Evolutionary conservation across 2,113 vertebrate genomes (phyloP), one percentile per base, ranked within the genome.

Genomic region (Colaptes auratus): DNA sequence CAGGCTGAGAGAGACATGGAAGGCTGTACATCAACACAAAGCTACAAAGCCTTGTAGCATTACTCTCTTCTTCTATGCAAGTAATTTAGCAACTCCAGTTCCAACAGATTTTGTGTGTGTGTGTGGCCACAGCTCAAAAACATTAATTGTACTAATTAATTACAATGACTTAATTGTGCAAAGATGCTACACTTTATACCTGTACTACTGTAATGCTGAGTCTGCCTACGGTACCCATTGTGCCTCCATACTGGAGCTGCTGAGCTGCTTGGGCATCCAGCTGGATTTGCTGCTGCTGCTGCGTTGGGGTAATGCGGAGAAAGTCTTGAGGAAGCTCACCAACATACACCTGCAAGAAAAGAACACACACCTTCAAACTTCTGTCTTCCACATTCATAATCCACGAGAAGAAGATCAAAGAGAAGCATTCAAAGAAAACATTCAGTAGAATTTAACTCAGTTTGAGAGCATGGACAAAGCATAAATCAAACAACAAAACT

Each of bases 171-270:
- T 48, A 59, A 59, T 17, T 60, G 42, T 59, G 77, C 15, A 71
- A 72, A 76, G 52, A 61, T 10, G 6, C 36, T 35, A 36, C 13
- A 35, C 71, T 19, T 53, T 77, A 60, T 97, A 99, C 99, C 99
- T 99, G 99, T n/a, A 99, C 99, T 74, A 99, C 99, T 0, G 99
- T 99, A 95, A 99, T 98, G 97, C 98, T 99, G 86, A 99, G 98
- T 31, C 99, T 98, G 50, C 99, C 99, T 16, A 99, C 98, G 0
- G 99, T 98, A 59, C 98, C 98, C 61, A 99, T 85, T 3, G 98
- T 80, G 36, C 98, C 98, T 63, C 98, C 99, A 20, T 98, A 99
- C 90, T 99, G 99, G 59, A 99, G 98, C 97, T 99, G 99, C 66
- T 98, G 98, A 17, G 99, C 99, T 3, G 99, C 98, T 94, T 99